Evolutionary conservation across 1,140 invertebrate species (phyloP), one percentile per base, ranked within the genome.

Genomic region (Trinorchestia longiramus): DNA sequence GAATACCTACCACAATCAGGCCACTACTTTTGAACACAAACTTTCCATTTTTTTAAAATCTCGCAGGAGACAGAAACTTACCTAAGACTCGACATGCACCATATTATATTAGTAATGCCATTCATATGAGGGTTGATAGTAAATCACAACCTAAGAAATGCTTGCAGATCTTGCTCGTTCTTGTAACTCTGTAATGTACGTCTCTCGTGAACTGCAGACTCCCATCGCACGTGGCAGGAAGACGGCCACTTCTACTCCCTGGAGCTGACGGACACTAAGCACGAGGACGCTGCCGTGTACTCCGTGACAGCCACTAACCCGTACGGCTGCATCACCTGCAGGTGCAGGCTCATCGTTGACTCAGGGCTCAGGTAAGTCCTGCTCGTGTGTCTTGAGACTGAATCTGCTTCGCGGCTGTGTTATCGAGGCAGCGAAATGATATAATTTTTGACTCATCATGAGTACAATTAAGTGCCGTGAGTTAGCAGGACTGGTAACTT

Each of bases 281-380:
- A 98, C 0, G 98, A 98, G 57, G 99, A 99, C 97, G 98, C 98
- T 23, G 99, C 99, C 42, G 97, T 97, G 87, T 99, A 99, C 97
- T 98, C 98, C 77, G 98, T 98, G 36, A 98, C 98, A 95, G 99
- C 99, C 1, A 98, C 98, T 94, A 99, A 99, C 97, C 97, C 97
- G n/a, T 98, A 98, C 95, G 99, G 99, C 17, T 98, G 98, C 0
- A 98, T 99, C 23, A 98, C 98, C 95, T 99, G 99, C 95, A 98
- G 98, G 47, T 99, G 98, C 97, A 98, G 98, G 95, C 97, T 99
- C 44, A 98, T 98, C 0, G 99, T 99, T 0, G 99, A 99, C 97
- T 98, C 98, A 97, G 98, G 98, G 77, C 98, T 99, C 95, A 97
- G 95, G 96, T 96, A 77, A 94, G 62, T 3, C 62, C 28, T 36